These are phyloP conservation scores for Ptilonorhynchus violaceus DNA, from an alignment of 2,113 vertebrate species.

Conservation along the genomic window DNA sequence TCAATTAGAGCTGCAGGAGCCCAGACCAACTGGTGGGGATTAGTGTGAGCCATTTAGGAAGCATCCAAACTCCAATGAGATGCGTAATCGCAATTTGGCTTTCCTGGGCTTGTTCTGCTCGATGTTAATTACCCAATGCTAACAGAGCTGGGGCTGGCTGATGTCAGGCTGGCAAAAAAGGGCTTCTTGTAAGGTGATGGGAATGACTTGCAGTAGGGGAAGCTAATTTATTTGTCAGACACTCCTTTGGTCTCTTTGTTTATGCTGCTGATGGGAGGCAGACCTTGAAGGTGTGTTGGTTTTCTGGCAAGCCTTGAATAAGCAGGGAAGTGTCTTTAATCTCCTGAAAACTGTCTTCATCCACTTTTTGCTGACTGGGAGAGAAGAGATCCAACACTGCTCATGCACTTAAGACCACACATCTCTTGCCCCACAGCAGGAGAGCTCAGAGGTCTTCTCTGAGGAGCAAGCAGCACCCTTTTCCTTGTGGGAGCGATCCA, in stretches of 20 bases:
- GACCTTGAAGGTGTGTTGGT: not conserved
- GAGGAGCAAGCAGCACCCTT: not conserved
- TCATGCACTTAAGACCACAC: not conserved
- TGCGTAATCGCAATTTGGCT: not conserved
- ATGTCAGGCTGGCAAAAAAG: not conserved
- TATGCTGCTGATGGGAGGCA: not conserved
- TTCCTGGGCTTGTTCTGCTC: not conserved
- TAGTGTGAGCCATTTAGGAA: not conserved
- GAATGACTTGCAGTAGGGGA: not conserved
- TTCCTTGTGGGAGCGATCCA: not conserved
- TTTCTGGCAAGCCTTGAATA: not conserved
- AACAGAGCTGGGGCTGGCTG: fast-evolving
- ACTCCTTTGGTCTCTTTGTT: not conserved
- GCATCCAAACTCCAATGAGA: not conserved
- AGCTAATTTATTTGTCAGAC: not conserved
- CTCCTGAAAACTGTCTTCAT: not conserved
- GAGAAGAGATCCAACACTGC: not conserved
- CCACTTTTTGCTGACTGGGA: not conserved
- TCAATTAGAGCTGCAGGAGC: not conserved
- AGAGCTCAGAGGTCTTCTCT: not conserved
- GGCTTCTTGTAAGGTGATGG: not conserved
- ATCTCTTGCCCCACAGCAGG: not conserved
- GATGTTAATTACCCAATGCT: not conserved
- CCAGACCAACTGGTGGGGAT: not conserved
- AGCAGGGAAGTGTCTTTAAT: not conserved